Base-by-base conservation (phyloP, 2,888 invertebrate species). In the Drosophila stalkeri region DNA sequence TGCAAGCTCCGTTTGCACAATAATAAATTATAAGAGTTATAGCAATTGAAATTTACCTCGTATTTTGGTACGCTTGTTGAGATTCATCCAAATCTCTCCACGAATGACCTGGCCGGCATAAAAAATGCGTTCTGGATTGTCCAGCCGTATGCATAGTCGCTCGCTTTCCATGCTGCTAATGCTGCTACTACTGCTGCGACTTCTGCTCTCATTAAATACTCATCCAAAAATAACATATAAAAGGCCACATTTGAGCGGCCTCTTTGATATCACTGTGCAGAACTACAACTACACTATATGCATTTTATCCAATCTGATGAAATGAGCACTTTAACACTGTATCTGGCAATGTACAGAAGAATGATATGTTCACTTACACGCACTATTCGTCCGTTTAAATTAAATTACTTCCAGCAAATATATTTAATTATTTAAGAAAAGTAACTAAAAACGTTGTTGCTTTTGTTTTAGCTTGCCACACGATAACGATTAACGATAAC, bases 41-140 rank as follows among this genome's bases (percentile, higher is more conserved):
- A 63, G 33, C n/a, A 33, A 51, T 47, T 74, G 6, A 16, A 62
- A 86, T 91, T 91, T 91, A 93, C 93, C 93, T 73, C 92, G 88
- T 63, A 93, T 92, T 85, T 92, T 93, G 0, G 92, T 91, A 64
- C 92, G 92, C 76, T 93, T 93, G 56, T 80, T 85, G n/a, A 92
- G 75, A 78, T 92, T 92, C 76, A 93, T 84, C 83, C 91, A 92
- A 64, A 93, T 92, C 74, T 92, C 90, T 33, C 93, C 93, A 56
- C 89, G 90, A 57, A 93, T 92, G 23, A 88, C 82, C 70, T 93
- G 91, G 54, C 93, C 93, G 65, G 91, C 92, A 77, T 89, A 91
- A 61, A 92, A 93, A 11, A 91, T 87, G 41, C 91, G 91, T 18
- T 93, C 92, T 54, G 92, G 87, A 76, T 91, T 92, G 61, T 92